Percentiles rank a stretch among this genome's conserved stretches.
Evolutionary conservation across 2,113 vertebrate species (phyloP).

Genomic region (Aldabrachelys gigantea): DNA sequence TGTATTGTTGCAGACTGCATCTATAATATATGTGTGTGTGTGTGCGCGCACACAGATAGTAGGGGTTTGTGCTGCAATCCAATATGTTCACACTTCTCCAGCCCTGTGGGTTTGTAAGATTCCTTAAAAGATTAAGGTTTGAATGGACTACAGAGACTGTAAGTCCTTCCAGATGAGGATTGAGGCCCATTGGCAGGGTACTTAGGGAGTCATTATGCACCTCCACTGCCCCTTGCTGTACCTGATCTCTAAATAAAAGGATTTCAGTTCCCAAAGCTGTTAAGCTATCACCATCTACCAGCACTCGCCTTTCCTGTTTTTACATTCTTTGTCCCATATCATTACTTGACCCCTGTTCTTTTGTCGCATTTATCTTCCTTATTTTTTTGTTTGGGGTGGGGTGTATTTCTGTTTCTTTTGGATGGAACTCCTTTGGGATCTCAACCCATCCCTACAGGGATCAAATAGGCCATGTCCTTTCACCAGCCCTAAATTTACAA

Average conservation of each 20-base stretch:
- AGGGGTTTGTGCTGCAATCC: background rate
- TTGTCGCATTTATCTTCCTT: background rate
- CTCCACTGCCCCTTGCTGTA: background rate
- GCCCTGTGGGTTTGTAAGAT: background rate
- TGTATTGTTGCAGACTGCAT: background rate
- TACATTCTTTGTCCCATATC: background rate
- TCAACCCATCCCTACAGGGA: background rate
- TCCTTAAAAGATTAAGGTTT: rapidly evolving
- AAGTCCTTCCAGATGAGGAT: background rate
- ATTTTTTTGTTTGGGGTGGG: background rate
- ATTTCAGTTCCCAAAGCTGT: background rate
- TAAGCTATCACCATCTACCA: background rate
- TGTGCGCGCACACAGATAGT: background rate
- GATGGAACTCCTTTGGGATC: constrained; percentile 2
- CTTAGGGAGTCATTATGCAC: background rate
- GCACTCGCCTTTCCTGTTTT: background rate
- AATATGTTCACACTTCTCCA: background rate
- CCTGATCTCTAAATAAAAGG: background rate
- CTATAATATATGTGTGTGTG: background rate
- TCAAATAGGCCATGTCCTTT: background rate
- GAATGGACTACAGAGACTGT: background rate
- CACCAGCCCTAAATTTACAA: background rate
- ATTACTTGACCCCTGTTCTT: background rate
- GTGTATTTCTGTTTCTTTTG: background rate
- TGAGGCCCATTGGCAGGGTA: background rate